Base-by-base conservation (phyloP, 2,888 invertebrate species). In the Dorcus parallelipipedus region DNA sequence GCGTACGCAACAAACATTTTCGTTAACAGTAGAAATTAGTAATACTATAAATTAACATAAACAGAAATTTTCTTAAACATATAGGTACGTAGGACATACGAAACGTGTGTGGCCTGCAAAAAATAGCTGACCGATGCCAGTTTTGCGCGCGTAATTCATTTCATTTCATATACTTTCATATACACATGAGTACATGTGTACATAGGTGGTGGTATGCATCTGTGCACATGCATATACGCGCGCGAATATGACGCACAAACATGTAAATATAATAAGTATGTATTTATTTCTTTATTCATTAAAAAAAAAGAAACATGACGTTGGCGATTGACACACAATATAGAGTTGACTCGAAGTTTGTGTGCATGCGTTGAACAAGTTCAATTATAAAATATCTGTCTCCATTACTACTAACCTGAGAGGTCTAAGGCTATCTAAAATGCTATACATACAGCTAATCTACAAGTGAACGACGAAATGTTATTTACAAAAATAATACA, bases 401-500 rank as follows among this genome's bases (percentile, higher is more conserved):
- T 75, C 74, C 73, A 76, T 71, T 74, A 74, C 74, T 75, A 78
- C 74, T 77, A 76, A 76, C 74, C 76, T 76, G 75, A 74, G 74
- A 75, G 70, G 70, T 75, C 76, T 76, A 78, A 73, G 70, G 76
- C 79, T 79, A 78, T 76, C 73, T 76, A 78, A 77, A 72, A 76
- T 79, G 78, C 79, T 79, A 79, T 79, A 76, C 77, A 79, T 79
- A 79, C 76, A 77, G 74, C 78, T 78, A 79, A 68, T 73, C 77
- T 78, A 78, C 77, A 73, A 65, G 73, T 77, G 75, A 33, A 75
- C 71, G 76, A 73, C 70, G 73, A 75, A 76, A 74, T 73, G 74
- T 72, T 76, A 77, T 77, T 66, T 78, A 78, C 78, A 78, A 74
- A 68, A 75, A 77, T 74, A 73, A 76, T 74, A 75, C 72, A 75